Evolutionary conservation across 2,888 invertebrate genomes (phyloP).

Genomic region (Meganola albula): DNA sequence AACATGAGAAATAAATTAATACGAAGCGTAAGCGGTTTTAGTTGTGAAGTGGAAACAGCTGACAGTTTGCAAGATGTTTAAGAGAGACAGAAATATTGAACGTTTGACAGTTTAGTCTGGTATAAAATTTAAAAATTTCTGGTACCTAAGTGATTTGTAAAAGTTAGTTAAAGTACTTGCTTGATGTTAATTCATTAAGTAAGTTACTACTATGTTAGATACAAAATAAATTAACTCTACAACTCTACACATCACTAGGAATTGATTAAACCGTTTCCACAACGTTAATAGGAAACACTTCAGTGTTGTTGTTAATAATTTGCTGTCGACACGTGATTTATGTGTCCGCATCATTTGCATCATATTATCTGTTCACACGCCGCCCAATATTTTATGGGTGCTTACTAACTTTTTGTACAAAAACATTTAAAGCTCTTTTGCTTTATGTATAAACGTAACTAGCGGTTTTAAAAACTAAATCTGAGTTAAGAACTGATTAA

Average conservation of each 20-base stretch:
- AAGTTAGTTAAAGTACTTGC: too few relatives aligned
- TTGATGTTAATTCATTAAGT: too few relatives aligned
- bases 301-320: conserved; percentile 28
- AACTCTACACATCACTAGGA: background rate
- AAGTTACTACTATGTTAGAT: too few relatives aligned
- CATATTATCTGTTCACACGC: conserved; percentile 52
- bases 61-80: conserved; percentile 16
- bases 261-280: conserved; percentile 2
- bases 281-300: conserved; percentile 18
- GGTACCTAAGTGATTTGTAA: too few relatives aligned
- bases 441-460: too few relatives aligned
- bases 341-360: conserved; percentile 52
- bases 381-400: conserved; percentile 31
- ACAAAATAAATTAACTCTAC: too few relatives aligned
- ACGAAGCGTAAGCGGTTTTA: conserved; percentile 26
- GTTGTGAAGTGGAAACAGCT: conserved; percentile 62
- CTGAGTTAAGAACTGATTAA: too few relatives aligned
- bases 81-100: too few relatives aligned
- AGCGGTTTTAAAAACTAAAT: too few relatives aligned
- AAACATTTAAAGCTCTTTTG: conserved; percentile 9
- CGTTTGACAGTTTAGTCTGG: too few relatives aligned
- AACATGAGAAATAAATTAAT: conserved; percentile 72
- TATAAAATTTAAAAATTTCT: too few relatives aligned
- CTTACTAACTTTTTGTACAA: conserved; percentile 18
- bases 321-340: conserved; percentile 43